Evolutionary conservation across 1,140 invertebrate species (phyloP).

Genomic region (Xylocopa sonorina): DNA sequence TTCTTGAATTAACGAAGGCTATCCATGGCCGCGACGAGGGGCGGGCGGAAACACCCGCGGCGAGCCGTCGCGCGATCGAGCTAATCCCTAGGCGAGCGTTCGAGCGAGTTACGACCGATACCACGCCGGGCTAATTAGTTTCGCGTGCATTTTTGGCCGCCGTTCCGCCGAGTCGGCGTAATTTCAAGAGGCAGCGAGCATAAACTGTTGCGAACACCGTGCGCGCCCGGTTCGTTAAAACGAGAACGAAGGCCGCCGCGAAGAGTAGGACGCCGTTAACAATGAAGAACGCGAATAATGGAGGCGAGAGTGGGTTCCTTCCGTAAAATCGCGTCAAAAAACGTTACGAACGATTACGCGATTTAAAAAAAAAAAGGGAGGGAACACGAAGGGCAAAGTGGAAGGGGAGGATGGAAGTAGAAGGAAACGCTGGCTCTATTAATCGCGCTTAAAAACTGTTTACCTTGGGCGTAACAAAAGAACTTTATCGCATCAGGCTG

Average conservation of each 20-base stretch:
- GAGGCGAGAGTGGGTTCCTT: too few species aligned
- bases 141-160: neutral
- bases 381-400: too few species aligned
- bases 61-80: neutral
- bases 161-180: neutral
- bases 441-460: slow-evolving; percentile 23
- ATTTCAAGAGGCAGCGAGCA: neutral
- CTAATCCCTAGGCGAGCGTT: neutral
- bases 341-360: neutral
- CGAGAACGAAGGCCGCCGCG: neutral
- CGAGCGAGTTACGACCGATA: neutral
- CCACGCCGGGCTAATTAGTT: neutral
- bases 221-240: neutral
- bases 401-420: too few species aligned
- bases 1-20: slow-evolving; percentile 27
- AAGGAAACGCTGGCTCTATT: neutral
- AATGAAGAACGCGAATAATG: neutral
- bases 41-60: slow-evolving; percentile 14
- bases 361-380: neutral
- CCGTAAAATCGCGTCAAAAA: neutral
- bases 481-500: neutral
- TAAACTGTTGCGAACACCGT: neutral
- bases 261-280: neutral
- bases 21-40: neutral
- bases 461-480: neutral